phyloP scores from a whole-genome alignment of 2,113 vertebrate species.

The Pheucticus melanocephalus region DNA sequence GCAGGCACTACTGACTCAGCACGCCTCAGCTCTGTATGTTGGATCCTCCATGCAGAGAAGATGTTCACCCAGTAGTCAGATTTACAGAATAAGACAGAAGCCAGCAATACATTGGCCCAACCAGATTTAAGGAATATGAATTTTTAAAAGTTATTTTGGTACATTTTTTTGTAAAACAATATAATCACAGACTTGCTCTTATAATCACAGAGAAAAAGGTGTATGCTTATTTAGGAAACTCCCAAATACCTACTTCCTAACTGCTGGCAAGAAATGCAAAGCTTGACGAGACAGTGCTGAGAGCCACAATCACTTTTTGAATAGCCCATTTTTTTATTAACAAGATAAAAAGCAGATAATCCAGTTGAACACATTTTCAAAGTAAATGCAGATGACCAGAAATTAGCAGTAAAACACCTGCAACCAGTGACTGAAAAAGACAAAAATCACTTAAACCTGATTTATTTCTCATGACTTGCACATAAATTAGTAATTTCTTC shows the following conservation, averaged over 20 bases:
- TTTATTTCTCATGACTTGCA: neutral
- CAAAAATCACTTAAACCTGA: neutral
- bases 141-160: neutral
- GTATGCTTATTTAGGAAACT: neutral
- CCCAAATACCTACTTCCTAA: neutral
- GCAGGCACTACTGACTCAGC: accelerated
- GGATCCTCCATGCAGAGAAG: accelerated
- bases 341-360: neutral
- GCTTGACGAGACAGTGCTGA: neutral
- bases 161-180: neutral
- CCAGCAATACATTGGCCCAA: neutral
- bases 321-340: neutral
- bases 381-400: neutral
- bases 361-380: neutral
- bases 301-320: neutral
- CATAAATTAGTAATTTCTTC: neutral
- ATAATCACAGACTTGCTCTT: neutral
- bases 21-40: neutral
- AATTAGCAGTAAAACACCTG: neutral
- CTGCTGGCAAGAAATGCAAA: neutral
- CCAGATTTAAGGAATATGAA: neutral
- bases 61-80: neutral
- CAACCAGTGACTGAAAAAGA: neutral
- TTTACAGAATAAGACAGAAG: neutral
- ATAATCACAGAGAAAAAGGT: neutral